Evolutionary conservation across 2,113 vertebrate species (phyloP).

Genomic region (Rana temporaria): DNA sequence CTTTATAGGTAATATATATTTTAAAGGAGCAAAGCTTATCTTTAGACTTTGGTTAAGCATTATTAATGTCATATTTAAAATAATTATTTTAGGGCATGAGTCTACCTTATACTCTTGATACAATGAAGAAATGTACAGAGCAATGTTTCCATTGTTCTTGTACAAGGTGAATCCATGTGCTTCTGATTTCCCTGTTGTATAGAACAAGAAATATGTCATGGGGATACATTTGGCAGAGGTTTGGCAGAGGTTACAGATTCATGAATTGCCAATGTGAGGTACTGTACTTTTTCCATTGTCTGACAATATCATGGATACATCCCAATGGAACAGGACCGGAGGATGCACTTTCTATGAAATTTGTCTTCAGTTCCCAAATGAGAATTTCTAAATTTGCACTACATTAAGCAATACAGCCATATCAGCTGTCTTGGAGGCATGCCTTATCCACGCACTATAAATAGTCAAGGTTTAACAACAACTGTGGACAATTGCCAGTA

Average conservation of each 20-base stretch:
- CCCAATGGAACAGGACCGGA: slow-evolving; percentile 16
- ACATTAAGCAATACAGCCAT: slow-evolving; percentile 8
- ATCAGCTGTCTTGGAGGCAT: slow-evolving; percentile 18
- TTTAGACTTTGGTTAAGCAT: too few species aligned
- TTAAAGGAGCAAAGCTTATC: too few species aligned
- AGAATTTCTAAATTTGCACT: slow-evolving; percentile 31
- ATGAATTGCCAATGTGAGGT: slow-evolving; percentile 5
- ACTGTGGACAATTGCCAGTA: slow-evolving; percentile 21
- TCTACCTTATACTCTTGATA: neutral
- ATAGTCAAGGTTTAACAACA: slow-evolving; percentile 32
- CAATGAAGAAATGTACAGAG: neutral
- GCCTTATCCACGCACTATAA: slow-evolving; percentile 24
- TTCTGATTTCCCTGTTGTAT: slow-evolving; percentile 37
- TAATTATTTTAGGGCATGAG: too few species aligned
- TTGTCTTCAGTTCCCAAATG: neutral
- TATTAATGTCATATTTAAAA: too few species aligned
- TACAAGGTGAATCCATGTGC: slow-evolving; percentile 19
- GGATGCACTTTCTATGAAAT: slow-evolving; percentile 4
- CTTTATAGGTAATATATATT: too few species aligned
- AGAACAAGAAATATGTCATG: slow-evolving; percentile 10
- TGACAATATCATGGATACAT: slow-evolving; percentile 17
- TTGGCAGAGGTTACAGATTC: slow-evolving; percentile 23
- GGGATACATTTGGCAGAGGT: slow-evolving; percentile 19
- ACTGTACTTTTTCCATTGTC: neutral
- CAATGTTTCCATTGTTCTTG: neutral